Evolutionary conservation across 1,140 invertebrate species (phyloP), one percentile per base, ranked within the genome.

Genomic region (Achatina immaculata): DNA sequence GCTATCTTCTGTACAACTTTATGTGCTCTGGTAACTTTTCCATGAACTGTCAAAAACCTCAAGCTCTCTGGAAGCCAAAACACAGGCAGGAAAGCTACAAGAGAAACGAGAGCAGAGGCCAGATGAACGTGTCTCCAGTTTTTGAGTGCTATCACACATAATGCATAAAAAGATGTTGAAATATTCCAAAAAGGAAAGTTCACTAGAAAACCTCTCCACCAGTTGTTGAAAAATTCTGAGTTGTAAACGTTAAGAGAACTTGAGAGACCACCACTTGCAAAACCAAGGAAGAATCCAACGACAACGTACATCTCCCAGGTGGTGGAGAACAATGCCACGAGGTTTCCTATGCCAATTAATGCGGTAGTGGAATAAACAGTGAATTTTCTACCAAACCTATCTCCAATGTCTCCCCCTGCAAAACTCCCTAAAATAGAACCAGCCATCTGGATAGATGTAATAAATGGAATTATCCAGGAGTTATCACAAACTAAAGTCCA

Each of bases 271-370:
- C 51, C 51, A 14, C 14, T n/a, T 55, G 14, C 51, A n/a, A 55
- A 16, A 16, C 51, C 51, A 16, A 55, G 51, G n/a, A 55, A 55
- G n/a, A 55, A n/a, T n/a, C n/a, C n/a, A n/a, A n/a, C n/a, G n/a
- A n/a, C n/a, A n/a, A n/a, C n/a, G n/a, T n/a, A 55, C 51, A 55
- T 55, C 51, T 55, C 51, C 51, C 51, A 55, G 51, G 14, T 55
- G 51, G n/a, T n/a, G 14, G 51, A 55, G 51, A 55, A 55, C 14
- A 55, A 14, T 55, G 51, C 51, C 14, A 55, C n/a, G 51, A 55
- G 14, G 51, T 55, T 55, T 16, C 14, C n/a, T n/a, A 55, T n/a
- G n/a, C 51, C 51, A 55, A 55, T 55, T 16, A 55, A 16, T 14
- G 51, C 51, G 14, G n/a, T n/a, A 14, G 14, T 16, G 14, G n/a